phyloP scores from a whole-genome alignment of 2,888 invertebrate species.

The Lysandra bellargus region DNA sequence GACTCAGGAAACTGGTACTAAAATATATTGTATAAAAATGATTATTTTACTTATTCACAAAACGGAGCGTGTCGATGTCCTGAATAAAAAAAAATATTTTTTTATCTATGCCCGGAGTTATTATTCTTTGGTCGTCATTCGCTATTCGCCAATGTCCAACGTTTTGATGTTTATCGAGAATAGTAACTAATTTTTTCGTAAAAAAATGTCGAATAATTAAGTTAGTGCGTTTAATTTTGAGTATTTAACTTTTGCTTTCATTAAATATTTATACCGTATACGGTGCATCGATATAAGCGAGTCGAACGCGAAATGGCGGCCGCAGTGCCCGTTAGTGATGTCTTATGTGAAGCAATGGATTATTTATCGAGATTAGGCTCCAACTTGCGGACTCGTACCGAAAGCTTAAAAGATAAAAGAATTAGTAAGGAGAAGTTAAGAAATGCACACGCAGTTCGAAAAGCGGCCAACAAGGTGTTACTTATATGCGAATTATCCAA shows the following conservation, averaged over 20 bases:
- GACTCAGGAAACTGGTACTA: not conserved
- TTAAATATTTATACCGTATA: slow-evolving; percentile 33
- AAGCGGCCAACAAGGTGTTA: slow-evolving; percentile 68
- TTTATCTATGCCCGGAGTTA: slow-evolving; percentile 58
- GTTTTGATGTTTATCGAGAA: not conserved
- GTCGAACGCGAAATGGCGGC: slow-evolving; percentile 60
- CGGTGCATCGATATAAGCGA: slow-evolving; percentile 29
- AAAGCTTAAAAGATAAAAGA: slow-evolving; percentile 63
- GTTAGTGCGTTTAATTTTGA: not conserved
- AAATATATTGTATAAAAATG: not conserved
- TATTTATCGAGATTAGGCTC: slow-evolving; percentile 72
- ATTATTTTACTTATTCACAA: not conserved
- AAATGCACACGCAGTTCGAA: slow-evolving; percentile 66
- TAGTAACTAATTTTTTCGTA: not conserved
- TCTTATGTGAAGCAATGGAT: slow-evolving; percentile 69
- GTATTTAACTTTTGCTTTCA: not conserved
- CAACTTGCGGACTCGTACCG: slow-evolving; percentile 65
- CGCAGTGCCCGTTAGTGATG: slow-evolving; percentile 60
- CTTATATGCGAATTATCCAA: slow-evolving; percentile 72
- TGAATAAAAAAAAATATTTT: slow-evolving; percentile 45
- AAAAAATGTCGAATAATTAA: not conserved
- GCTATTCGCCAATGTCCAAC: not conserved
- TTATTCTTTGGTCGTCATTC: not conserved
- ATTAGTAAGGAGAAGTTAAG: slow-evolving; percentile 61
- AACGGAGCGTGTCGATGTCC: slow-evolving; percentile 37